Percentiles rank a stretch among this genome's conserved stretches.
These are phyloP conservation scores for cattle (Bos taurus) DNA, from an alignment of 2,113 vertebrate species.

Conservation along the genomic window DNA sequence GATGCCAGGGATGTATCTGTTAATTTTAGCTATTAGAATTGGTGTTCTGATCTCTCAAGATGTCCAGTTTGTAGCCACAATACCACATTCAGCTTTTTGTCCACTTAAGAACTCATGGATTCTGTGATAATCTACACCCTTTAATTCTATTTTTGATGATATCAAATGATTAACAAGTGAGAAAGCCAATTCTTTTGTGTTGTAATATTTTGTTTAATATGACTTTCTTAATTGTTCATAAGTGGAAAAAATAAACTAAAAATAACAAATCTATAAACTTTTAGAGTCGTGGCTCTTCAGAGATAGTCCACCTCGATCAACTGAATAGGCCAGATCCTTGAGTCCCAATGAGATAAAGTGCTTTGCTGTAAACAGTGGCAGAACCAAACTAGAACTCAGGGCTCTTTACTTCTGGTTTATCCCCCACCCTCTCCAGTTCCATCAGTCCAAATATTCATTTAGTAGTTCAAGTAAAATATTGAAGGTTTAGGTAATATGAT, in stretches of 20 bases:
- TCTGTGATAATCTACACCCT: background rate
- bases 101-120: background rate
- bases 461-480: background rate
- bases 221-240: background rate
- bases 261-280: background rate
- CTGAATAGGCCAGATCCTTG: background rate
- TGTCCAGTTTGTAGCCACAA: background rate
- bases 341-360: background rate
- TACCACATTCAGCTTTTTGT: background rate
- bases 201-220: background rate
- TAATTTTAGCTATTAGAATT: background rate
- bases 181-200: background rate
- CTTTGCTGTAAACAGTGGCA: background rate
- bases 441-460: background rate
- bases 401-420: background rate
- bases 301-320: background rate
- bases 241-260: background rate
- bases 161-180: background rate
- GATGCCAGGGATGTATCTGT: background rate
- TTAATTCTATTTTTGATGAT: background rate
- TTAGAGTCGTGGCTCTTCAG: background rate
- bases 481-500: background rate
- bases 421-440: background rate
- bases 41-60: background rate
- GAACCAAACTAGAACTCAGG: background rate